These are phyloP conservation scores for Lottia gigantea DNA, from an alignment of 2,888 invertebrate genomes.

Conservation along the genomic window DNA sequence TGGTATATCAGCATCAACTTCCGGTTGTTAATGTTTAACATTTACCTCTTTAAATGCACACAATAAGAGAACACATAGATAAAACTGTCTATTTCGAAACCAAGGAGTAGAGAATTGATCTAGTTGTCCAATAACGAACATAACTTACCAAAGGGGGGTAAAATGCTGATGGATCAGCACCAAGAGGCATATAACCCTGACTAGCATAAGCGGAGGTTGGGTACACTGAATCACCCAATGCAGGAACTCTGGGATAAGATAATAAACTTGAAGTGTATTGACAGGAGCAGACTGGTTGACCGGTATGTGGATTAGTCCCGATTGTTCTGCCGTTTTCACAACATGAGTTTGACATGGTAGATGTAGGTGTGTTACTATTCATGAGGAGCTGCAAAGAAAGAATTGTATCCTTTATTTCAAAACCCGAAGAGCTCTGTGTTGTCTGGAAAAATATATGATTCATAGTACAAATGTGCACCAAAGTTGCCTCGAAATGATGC, in stretches of 20 bases:
- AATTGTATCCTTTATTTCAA: too few relatives aligned
- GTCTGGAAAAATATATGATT: too few relatives aligned
- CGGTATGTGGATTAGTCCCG: constrained; percentile 63
- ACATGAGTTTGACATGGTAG: constrained; percentile 70
- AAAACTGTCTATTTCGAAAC: too few relatives aligned
- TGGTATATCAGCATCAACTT: too few relatives aligned
- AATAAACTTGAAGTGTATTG: constrained; percentile 80
- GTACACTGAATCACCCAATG: constrained; percentile 70
- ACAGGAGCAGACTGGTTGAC: constrained; percentile 68
- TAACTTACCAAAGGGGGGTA: constrained; percentile 93
- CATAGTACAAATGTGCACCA: too few relatives aligned
- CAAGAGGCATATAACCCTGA: constrained; percentile 65
- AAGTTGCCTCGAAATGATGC: too few relatives aligned
- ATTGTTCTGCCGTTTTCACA: constrained; percentile 87
- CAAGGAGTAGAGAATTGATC: too few relatives aligned
- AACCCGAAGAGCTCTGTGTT: too few relatives aligned
- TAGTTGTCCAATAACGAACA: too few relatives aligned
- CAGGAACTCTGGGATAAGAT: constrained; percentile 75
- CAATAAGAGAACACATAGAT: too few relatives aligned
- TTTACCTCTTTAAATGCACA: too few relatives aligned
- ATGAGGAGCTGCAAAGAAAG: background rate
- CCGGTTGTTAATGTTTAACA: too few relatives aligned
- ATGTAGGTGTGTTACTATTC: background rate
- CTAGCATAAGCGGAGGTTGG: constrained; percentile 57
- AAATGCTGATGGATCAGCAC: constrained; percentile 83